Conservation (phyloP, 1,140 invertebrate species). For the Acyrthosiphon pisum region DNA sequence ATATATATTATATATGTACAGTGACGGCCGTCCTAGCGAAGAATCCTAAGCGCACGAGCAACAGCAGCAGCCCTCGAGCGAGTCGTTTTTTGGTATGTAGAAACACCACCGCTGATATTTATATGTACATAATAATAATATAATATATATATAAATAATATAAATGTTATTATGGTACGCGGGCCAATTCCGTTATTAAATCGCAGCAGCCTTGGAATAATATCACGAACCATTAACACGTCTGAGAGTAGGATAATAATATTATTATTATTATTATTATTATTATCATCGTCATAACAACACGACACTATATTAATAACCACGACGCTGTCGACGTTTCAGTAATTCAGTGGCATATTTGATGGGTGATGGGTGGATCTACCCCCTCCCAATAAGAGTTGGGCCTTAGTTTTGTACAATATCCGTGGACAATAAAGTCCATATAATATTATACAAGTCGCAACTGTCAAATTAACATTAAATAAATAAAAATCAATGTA, state of each 20-base stretch:
- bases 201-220: background rate
- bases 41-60: background rate
- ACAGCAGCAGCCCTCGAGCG: slow-evolving; percentile 10
- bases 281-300: background rate
- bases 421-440: background rate
- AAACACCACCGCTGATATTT: background rate
- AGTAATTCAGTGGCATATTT: background rate
- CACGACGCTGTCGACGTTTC: background rate
- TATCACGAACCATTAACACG: background rate
- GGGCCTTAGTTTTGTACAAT: background rate
- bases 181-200: background rate
- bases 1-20: no score
- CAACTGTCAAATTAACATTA: background rate
- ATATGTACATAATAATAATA: background rate
- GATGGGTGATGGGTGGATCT: background rate
- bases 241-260: background rate
- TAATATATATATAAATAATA: background rate
- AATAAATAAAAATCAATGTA: no score
- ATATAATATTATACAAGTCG: background rate
- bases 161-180: background rate
- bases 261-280: background rate
- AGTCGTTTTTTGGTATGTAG: slow-evolving; percentile 19
- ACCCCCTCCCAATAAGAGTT: no score
- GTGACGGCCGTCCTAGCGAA: background rate
- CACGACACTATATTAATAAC: background rate